Evolutionary conservation across 2,113 vertebrate species (phyloP), one percentile per base, ranked within the genome.

Genomic region (Rostratula benghalensis): DNA sequence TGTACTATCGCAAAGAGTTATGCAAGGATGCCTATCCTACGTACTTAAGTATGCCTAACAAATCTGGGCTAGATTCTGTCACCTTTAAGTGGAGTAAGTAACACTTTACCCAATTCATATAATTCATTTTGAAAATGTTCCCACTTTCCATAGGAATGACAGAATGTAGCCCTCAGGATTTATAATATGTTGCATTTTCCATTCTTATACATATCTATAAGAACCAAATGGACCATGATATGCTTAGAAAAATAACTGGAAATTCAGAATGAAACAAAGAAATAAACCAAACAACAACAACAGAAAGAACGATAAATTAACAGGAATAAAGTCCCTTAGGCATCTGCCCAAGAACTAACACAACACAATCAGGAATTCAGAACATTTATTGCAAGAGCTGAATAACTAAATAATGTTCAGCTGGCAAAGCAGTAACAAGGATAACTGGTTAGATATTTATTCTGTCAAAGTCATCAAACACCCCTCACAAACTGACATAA

Each of bases 341-440:
- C 93, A 90, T 54, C 80, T 97, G 90, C 92, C 91, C 96, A 98
- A 98, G 89, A 97, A 98, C 97, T 97, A 96, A 98, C 97, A 98
- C 97, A 98, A 94, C 98, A 97, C 98, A 98, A 97, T 97, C 97
- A 97, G 97, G 95, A 98, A 99, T 98, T 99, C 98, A 99, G 99
- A 99, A 99, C 98, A 99, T 99, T 99, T 99, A 99, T 99, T 99
- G 99, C 99, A 99, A 98, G 99, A 99, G 99, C 99, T 98, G 98
- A 98, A 98, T 99, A 99, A 98, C 98, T 99, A 99, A 98, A 98
- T 98, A 98, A 98, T 70, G 97, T 98, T 98, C 97, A 98, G 97
- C 97, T 98, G 98, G 98, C 98, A 98, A 99, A 99, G 98, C 99
- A 98, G 98, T 99, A 99, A 99, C 99, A 99, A 99, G 98, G 98